Evolutionary conservation across 2,888 invertebrate genomes (phyloP).

Genomic region (Cheilosia urbana): DNA sequence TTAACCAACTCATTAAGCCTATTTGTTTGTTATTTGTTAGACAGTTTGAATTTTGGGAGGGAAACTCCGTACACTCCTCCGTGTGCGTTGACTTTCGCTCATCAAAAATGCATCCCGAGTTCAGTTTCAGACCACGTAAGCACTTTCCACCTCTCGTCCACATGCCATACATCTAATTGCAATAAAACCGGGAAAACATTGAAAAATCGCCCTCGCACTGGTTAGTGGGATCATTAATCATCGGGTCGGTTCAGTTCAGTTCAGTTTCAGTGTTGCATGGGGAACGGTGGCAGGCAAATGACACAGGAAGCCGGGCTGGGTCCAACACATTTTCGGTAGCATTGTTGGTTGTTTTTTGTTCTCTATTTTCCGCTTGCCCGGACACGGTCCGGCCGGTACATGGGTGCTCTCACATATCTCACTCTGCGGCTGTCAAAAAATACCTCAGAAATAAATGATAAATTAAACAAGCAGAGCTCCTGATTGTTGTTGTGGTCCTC

Average conservation of each 20-base stretch:
- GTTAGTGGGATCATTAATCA: conserved; percentile 70
- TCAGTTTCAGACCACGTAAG: not conserved
- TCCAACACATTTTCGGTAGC: conserved; percentile 60
- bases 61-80: not conserved
- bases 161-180: conserved; percentile 31
- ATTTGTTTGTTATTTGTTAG: conserved; percentile 75
- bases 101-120: conserved; percentile 60
- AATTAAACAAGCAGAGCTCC: conserved; percentile 64
- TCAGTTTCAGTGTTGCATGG: not conserved
- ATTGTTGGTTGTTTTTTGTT: conserved; percentile 62
- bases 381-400: conserved; percentile 18
- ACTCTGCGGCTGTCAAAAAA: conserved; percentile 65
- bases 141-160: conserved; percentile 39
- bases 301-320: conserved; percentile 62
- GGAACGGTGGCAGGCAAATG: conserved; percentile 62
- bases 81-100: conserved; percentile 47
- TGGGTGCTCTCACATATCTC: conserved; percentile 34
- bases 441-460: conserved; percentile 70
- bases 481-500: conserved; percentile 29
- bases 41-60: conserved; percentile 51
- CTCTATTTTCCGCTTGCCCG: conserved; percentile 69
- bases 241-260: conserved; percentile 6
- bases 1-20: conserved; percentile 75
- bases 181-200: conserved; percentile 32
- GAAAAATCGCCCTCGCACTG: conserved; percentile 57